Evolutionary conservation across 2,797 vertebrate species (phyloP).

Genomic region (Myotis myotis): DNA sequence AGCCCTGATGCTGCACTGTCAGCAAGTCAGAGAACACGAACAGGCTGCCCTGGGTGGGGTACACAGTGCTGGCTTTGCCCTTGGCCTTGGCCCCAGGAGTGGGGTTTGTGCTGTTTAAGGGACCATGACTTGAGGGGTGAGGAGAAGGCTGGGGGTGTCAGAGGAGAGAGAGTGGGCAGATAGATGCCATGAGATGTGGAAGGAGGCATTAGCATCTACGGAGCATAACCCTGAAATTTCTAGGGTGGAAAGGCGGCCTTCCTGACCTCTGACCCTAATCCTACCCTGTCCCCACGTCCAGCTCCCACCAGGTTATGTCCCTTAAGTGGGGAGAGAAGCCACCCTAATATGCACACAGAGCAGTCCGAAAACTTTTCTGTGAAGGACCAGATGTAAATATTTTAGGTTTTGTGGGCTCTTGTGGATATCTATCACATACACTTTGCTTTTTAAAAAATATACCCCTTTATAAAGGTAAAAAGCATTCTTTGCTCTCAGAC

Average conservation of each 20-base stretch:
- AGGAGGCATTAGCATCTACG: not conserved
- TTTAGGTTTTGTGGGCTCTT: not conserved
- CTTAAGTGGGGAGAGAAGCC: not conserved
- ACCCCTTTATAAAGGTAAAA: conserved; percentile 1
- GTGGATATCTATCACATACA: not conserved
- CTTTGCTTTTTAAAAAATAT: not conserved
- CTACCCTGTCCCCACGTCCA: not conserved
- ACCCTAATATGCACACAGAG: not conserved
- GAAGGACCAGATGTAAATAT: not conserved
- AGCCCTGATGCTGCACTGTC: not conserved
- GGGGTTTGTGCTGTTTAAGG: not conserved
- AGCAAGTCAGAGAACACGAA: not conserved
- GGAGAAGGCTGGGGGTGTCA: not conserved
- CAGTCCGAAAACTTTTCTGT: not conserved
- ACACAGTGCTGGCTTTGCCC: not conserved
- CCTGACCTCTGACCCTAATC: not conserved
- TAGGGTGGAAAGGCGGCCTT: not conserved
- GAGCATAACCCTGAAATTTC: not conserved
- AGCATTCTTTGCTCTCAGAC: not conserved
- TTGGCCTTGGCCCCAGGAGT: not conserved
- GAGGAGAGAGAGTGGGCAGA: not conserved
- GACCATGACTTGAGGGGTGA: not conserved
- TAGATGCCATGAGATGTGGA: not conserved
- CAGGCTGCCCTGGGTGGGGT: not conserved
- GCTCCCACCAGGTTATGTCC: not conserved